Percentiles rank a stretch among this genome's conserved stretches.
These are phyloP conservation scores for Athalia rosae DNA, from an alignment of 2,888 invertebrate genomes.

Conservation along the genomic window DNA sequence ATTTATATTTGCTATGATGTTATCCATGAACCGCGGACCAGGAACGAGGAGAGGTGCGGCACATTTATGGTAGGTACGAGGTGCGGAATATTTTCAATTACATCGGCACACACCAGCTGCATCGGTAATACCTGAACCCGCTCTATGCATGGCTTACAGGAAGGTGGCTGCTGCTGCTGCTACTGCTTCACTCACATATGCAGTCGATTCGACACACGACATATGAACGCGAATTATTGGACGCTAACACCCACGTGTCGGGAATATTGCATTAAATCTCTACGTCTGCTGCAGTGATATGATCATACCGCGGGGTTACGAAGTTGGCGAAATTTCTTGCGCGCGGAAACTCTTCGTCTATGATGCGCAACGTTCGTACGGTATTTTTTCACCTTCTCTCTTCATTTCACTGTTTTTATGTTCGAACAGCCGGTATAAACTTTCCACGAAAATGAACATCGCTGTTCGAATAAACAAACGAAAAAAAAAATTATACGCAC, in stretches of 20 bases:
- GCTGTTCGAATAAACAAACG: too few relatives aligned
- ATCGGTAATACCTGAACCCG: not conserved
- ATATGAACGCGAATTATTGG: conserved; percentile 8
- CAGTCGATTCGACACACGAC: conserved; percentile 5
- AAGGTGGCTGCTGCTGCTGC: not conserved
- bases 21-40: not conserved
- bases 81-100: conserved; percentile 10
- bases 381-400: too few relatives aligned
- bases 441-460: too few relatives aligned
- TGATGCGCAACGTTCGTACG: too few relatives aligned
- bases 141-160: not conserved
- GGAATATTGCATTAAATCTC: conserved; percentile 14
- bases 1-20: not conserved
- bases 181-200: conserved; percentile 24
- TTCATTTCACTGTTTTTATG: too few relatives aligned
- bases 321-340: too few relatives aligned
- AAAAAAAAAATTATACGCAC: too few relatives aligned
- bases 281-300: not conserved
- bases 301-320: too few relatives aligned
- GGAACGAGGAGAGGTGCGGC: not conserved
- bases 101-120: conserved; percentile 5
- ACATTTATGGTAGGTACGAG: too few relatives aligned
- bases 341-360: too few relatives aligned
- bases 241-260: conserved; percentile 1
- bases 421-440: too few relatives aligned